Percentiles rank a stretch among this genome's conserved stretches.
Conservation (phyloP, 2,888 invertebrate genomes). For the Oasisia sp. region DNA sequence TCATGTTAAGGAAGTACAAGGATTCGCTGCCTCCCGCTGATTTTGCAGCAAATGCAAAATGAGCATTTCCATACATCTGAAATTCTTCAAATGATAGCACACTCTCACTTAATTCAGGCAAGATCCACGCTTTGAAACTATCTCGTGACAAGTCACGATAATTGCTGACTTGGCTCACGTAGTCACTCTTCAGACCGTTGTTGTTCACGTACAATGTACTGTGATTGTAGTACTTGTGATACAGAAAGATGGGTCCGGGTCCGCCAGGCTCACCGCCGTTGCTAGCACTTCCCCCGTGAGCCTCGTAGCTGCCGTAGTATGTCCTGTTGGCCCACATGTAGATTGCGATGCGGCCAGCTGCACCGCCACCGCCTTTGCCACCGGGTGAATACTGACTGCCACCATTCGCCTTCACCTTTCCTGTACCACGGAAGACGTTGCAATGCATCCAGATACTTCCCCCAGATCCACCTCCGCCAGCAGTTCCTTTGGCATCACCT, state of each 20-base stretch:
- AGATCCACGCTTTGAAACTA: conserved; percentile 54
- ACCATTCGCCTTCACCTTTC: background rate
- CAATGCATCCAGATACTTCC: conserved; percentile 50
- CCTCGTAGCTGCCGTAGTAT: conserved; percentile 48
- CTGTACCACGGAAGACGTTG: conserved; percentile 25
- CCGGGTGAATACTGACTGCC: background rate
- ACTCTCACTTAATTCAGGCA: conserved; percentile 45
- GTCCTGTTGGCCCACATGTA: conserved; percentile 50
- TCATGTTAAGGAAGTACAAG: conserved; percentile 51
- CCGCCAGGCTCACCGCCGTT: conserved; percentile 48
- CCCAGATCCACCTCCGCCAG: conserved; percentile 52
- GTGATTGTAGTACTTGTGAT: conserved; percentile 48
- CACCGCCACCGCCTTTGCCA: background rate
- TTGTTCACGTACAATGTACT: conserved; percentile 51
- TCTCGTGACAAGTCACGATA: conserved; percentile 47
- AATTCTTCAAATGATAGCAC: conserved; percentile 50
- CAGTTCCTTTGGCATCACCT: conserved; percentile 38
- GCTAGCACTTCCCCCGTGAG: conserved; percentile 45
- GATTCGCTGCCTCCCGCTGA: conserved; percentile 40
- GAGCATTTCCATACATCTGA: conserved; percentile 54
- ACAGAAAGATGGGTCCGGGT: conserved; percentile 51
- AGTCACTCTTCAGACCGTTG: conserved; percentile 31
- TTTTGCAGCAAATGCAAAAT: conserved; percentile 48
- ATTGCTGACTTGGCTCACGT: conserved; percentile 37
- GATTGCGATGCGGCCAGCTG: conserved; percentile 45